Evolutionary conservation across 2,113 vertebrate genomes (phyloP).

Genomic region (Apodemus sylvaticus): DNA sequence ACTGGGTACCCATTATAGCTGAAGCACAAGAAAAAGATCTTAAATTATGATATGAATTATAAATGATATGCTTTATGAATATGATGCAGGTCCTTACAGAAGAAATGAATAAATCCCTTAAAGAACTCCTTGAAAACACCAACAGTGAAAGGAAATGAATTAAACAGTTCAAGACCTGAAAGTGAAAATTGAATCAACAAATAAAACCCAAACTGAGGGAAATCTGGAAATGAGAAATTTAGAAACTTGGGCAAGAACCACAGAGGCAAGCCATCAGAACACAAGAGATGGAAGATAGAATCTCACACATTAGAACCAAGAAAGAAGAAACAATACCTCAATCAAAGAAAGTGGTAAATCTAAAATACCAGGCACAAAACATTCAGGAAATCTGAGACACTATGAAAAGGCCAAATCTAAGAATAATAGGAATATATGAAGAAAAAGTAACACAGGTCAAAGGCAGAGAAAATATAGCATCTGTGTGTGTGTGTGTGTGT

Average conservation of each 20-base stretch:
- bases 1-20: background rate
- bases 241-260: background rate
- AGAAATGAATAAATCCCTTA: background rate
- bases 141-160: background rate
- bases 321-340: background rate
- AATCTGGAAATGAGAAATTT: background rate
- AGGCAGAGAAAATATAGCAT: background rate
- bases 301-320: background rate
- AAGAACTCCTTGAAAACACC: background rate
- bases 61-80: background rate
- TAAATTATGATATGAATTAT: background rate
- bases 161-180: background rate
- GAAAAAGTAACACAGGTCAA: background rate
- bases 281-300: background rate
- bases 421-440: background rate
- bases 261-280: background rate
- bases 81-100: background rate
- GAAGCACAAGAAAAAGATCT: background rate
- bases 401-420: background rate
- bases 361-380: background rate
- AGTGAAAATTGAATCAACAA: background rate
- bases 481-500: no score
- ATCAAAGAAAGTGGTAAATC: background rate
- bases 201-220: background rate
- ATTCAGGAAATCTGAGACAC: background rate